Evolutionary conservation across 2,113 vertebrate species (phyloP), one percentile per base, ranked within the genome.

Genomic region (Glareola pratincola): DNA sequence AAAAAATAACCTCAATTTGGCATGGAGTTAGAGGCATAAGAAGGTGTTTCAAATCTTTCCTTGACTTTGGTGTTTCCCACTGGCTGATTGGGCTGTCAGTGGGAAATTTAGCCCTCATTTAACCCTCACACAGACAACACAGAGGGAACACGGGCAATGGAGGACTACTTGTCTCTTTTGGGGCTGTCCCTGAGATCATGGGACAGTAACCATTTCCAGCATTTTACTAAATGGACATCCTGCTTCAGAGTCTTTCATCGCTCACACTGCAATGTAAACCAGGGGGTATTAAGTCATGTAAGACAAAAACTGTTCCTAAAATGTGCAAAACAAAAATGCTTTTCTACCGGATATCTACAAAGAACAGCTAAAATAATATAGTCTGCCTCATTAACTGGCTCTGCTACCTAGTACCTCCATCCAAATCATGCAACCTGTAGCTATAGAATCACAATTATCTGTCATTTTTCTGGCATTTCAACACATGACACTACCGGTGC

Each of bases 271-370:
- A 56, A 16, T 16, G 14, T 36, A 67, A 85, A n/a, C 43, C 54
- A 71, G 14, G 9, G 29, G 72, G 16, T 56, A 36, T 72, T 77
- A 74, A 16, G 23, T 77, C 51, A 72, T 26, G 14, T 37, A 60
- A 72, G 27, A 45, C 39, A 87, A 59, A 67, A 94, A 64, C 39
- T 26, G 22, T 50, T 81, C 27, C 51, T 68, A 41, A 89, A 86
- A 66, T 32, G 4, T 26, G 36, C 45, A 26, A 27, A 48, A 54
- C 0, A 1, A 88, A 75, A 81, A 32, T 0, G 0, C 2, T 64
- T 82, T 72, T 60, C 19, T 20, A 71, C 34, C 85, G 34, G 14
- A 85, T 90, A 86, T 96, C 63, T 94, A 68, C 23, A 81, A 87
- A 91, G 29, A 80, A 56, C 20, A 85, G 51, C 59, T 88, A 91